A percentile compares a stretch with the other conserved stretches of the same genome.
phyloP scores from a whole-genome alignment of 2,113 vertebrate genomes.

The Mola mola region DNA sequence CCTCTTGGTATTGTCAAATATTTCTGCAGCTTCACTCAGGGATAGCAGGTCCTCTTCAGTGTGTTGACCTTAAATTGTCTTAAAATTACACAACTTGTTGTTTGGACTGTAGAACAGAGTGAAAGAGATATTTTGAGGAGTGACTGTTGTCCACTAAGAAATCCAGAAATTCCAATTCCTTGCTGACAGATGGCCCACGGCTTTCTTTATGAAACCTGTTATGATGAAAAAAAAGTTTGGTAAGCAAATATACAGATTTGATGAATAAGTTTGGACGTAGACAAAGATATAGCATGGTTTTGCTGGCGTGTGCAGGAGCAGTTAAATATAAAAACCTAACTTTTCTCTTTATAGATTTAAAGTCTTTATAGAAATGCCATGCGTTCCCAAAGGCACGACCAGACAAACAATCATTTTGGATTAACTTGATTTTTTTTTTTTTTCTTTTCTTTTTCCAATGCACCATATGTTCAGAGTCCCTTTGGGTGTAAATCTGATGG shows the following conservation, averaged over 20 bases:
- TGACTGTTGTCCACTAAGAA: conserved; percentile 20
- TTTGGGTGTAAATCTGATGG: conserved; percentile 19
- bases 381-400: conserved; percentile 16
- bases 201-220: background rate
- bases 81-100: conserved; percentile 35
- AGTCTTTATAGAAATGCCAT: conserved; percentile 13
- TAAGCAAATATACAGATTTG: background rate
- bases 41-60: conserved; percentile 38
- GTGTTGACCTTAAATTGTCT: conserved; percentile 51
- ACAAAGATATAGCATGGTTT: conserved; percentile 1
- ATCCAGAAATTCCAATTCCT: background rate
- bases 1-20: conserved; percentile 35
- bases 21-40: conserved; percentile 27
- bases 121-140: conserved; percentile 32
- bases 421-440: conserved; percentile 28
- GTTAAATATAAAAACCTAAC: conserved; percentile 1
- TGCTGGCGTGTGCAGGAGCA: background rate
- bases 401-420: conserved; percentile 38
- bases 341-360: conserved; percentile 17
- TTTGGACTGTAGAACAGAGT: conserved; percentile 25
- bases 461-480: conserved; percentile 58
- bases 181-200: no score
- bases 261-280: background rate
- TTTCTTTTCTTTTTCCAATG: conserved; percentile 26
- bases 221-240: background rate